phyloP scores from a whole-genome alignment of 2,113 vertebrate species.

The Herpailurus yagouaroundi region DNA sequence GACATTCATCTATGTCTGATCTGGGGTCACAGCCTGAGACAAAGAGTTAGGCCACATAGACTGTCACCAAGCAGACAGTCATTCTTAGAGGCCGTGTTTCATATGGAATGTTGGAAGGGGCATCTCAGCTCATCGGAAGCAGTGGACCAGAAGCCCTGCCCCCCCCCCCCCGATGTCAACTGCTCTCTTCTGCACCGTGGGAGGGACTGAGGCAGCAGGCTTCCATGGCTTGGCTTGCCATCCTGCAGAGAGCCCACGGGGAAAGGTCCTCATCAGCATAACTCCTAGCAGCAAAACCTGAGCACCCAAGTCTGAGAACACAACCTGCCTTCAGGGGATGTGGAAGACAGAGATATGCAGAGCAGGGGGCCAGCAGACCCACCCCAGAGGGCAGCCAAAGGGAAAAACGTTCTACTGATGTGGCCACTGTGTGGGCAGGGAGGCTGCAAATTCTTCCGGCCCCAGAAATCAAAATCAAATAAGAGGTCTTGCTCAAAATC shows the following conservation, averaged over 20 bases:
- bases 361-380: conserved; percentile 78
- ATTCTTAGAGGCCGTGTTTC: conserved; percentile 90
- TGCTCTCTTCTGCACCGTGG: conserved; percentile 86
- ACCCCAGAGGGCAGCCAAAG: conserved; percentile 77
- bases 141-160: conserved; percentile 87
- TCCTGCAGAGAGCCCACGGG: neutral
- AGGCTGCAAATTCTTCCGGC: conserved; percentile 68
- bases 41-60: conserved; percentile 89
- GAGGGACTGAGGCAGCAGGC: conserved; percentile 73
- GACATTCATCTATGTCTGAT: conserved; percentile 85
- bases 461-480: conserved; percentile 85
- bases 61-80: conserved; percentile 87
- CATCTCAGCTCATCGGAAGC: conserved; percentile 88
- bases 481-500: conserved; percentile 82
- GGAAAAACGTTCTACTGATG: conserved; percentile 82
- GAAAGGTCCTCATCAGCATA: conserved; percentile 85
- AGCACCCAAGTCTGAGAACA: conserved; percentile 79
- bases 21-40: conserved; percentile 87
- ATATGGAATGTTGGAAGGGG: conserved; percentile 89
- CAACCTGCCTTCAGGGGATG: conserved; percentile 81
- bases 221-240: neutral
- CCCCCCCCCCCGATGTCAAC: conserved; percentile 91
- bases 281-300: conserved; percentile 56
- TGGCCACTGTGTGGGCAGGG: conserved; percentile 68
- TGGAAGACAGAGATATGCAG: conserved; percentile 71